Percentiles rank a stretch among this genome's conserved stretches.
phyloP scores from a whole-genome alignment of 2,113 vertebrate species.

The Anseranas semipalmata region DNA sequence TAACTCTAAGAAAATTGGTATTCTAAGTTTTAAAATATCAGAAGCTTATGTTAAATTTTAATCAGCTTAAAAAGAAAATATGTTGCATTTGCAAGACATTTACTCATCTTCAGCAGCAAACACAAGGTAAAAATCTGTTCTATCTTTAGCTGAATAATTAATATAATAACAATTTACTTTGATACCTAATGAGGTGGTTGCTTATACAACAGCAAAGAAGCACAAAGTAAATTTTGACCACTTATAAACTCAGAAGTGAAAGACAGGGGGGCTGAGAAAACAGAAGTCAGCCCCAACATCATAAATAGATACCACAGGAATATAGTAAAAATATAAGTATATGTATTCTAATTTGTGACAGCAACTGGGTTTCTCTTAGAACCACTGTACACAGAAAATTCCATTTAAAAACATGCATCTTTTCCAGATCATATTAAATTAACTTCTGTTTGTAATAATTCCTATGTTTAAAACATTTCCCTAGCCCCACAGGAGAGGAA shows the following conservation, averaged over 20 bases:
- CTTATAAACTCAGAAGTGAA: background rate
- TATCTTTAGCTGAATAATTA: background rate
- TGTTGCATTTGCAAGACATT: background rate
- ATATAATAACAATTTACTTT: background rate
- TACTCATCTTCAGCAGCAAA: background rate
- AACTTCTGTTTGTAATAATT: background rate
- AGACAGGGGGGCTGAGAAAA: background rate
- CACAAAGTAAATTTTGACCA: background rate
- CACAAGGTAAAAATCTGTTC: background rate
- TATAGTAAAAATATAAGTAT: background rate
- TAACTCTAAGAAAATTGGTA: background rate
- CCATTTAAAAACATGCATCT: background rate
- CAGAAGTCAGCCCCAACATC: background rate
- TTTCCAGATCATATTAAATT: background rate
- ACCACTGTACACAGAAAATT: background rate
- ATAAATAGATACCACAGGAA: background rate
- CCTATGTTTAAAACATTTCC: constrained; percentile 13
- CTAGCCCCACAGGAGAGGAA: background rate
- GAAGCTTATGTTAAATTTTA: background rate
- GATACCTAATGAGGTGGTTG: background rate
- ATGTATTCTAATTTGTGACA: background rate
- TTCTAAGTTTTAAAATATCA: background rate
- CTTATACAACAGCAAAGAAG: background rate
- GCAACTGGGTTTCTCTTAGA: background rate
- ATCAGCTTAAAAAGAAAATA: background rate